Evolutionary conservation across 2,797 vertebrate genomes (phyloP), one percentile per base, ranked within the genome.

Genomic region (Sitta carolinensis): DNA sequence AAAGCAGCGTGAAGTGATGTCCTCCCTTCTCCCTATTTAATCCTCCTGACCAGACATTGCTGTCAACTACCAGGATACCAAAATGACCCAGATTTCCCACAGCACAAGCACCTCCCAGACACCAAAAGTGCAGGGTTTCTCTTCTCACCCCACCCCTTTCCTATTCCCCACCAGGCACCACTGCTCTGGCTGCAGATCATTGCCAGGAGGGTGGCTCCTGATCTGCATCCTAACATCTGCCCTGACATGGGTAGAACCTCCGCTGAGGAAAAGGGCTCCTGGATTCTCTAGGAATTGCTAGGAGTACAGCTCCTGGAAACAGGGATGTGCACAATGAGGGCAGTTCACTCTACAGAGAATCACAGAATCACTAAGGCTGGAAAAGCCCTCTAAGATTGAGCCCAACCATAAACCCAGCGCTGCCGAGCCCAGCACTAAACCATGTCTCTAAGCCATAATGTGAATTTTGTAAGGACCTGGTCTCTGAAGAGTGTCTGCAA

Each of bases 351-450:
- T 13, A 2, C 3, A 30, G 10, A 54, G 40, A 54, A n/a, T 7
- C 52, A 47, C 45, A 72, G 40, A 32, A 42, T 3, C 38, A 42
- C 5, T 36, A 1, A 61, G 11, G 22, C 2, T 55, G 74, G 54
- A 55, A 61, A 73, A 84, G 2, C 5, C 11, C 23, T 32, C 34
- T 3, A 8, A 29, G 47, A 20, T 3, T 0, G 0, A 61, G 34
- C 18, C 54, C 47, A 73, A 3, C 5, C 34, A n/a, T 0, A 1
- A 61, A n/a, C 16, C 26, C 59, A 48, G 34, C 40, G 15, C 40
- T 36, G 52, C 59, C 73, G 29, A 59, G 19, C 38, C 45, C 40
- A 59, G 13, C 30, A 10, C 34, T 13, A 43, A 54, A 11, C 23
- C 34, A 2, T 0, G 3, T 55, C 42, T 29, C 23, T 29, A 30